Evolutionary conservation across 2,888 invertebrate genomes (phyloP), one percentile per base, ranked within the genome.

Genomic region (Leptogaster cylindrica): DNA sequence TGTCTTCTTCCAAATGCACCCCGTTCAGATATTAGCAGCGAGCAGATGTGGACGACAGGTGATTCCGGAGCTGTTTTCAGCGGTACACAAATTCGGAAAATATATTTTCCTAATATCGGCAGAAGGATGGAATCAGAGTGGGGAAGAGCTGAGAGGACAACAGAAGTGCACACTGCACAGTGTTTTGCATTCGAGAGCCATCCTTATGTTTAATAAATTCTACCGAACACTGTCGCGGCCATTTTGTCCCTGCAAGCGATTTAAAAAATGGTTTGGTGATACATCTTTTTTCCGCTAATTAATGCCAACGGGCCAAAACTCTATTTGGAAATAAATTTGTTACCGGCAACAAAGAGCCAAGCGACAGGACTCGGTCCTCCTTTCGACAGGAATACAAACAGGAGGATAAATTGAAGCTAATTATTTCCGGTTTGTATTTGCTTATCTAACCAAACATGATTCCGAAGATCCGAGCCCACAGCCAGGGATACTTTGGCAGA

Each of bases 371-470:
- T 61, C 28, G 25, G 6, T 8, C 44, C 44, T 28, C 44, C 44
- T 28, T 61, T 61, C 44, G 12, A 1, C 23, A 18, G 7, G 10
- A n/a, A 16, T 23, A 18, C 44, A 61, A 36, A 39, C 50, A 31
- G 48, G 33, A 58, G 68, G 55, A 68, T 68, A 50, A 65, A 68
- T 68, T 68, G 65, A 58, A 68, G 65, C 68, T 68, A 68, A 68
- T 68, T 68, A 68, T 65, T 68, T 68, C 68, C 68, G 68, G 55
- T 68, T 55, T 65, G 39, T 65, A 58, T 68, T 68, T 68, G 65
- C 68, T 68, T 65, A 68, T 58, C 61, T 64, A 63, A 14, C 67
- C 64, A 67, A 67, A 67, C 67, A 52, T 44, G 64, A 41, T 28
- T 61, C 25, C 61, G 44, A 61, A 44, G 44, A 61, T 61, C 61